A percentile compares a stretch with the other conserved stretches of the same genome.
Evolutionary conservation across 2,797 vertebrate species (phyloP).

Genomic region (Myotis findleyi): DNA sequence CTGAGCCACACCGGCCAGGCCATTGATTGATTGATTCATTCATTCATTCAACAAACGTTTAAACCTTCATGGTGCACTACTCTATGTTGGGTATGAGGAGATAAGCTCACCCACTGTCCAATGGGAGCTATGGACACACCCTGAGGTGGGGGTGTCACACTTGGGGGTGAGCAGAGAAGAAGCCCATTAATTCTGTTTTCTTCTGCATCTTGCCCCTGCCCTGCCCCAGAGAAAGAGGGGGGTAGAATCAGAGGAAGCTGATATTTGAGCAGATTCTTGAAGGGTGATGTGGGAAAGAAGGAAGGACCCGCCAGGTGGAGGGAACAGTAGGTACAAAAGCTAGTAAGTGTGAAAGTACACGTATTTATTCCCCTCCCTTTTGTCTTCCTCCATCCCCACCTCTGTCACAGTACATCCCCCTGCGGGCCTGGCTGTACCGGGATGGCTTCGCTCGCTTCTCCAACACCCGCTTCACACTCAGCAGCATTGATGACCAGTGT

Average conservation of each 20-base stretch:
- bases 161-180: background rate
- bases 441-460: constrained; percentile 94
- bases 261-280: background rate
- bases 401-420: constrained; percentile 89
- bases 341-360: fast-evolving
- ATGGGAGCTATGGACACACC: background rate
- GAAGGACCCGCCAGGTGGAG: background rate
- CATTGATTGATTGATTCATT: background rate
- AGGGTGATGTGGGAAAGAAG: background rate
- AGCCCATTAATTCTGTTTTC: background rate
- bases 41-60: background rate
- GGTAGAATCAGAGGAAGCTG: background rate
- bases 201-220: background rate
- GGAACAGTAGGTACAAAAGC: background rate
- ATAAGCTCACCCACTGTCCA: fast-evolving
- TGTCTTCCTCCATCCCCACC: background rate
- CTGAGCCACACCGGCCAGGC: too few relatives aligned
- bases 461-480: constrained; percentile 91
- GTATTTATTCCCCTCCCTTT: background rate
- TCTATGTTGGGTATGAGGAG: background rate
- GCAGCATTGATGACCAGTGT: constrained; percentile 93
- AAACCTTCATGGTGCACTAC: background rate
- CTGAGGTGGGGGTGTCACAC: background rate
- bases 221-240: background rate
- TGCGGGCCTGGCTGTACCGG: constrained; percentile 93